Conservation (phyloP, 2,113 vertebrate genomes). For the Fregetta grallaria region DNA sequence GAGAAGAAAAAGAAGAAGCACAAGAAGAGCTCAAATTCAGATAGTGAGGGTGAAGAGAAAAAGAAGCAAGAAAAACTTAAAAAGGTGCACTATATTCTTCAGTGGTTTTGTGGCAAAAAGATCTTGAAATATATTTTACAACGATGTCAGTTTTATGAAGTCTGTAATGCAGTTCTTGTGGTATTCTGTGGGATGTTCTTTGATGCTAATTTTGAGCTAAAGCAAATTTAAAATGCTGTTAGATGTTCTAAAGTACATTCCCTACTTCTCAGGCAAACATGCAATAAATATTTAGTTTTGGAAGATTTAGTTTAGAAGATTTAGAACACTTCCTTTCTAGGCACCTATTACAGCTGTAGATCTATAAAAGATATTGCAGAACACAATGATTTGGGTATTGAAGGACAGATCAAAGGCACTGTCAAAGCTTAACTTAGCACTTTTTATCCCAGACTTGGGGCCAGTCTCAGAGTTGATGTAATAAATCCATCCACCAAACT, state of each 20-base stretch:
- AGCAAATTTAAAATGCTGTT: not conserved
- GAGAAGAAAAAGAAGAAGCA: conserved; percentile 93
- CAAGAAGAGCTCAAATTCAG: conserved; percentile 84
- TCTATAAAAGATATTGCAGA: not conserved
- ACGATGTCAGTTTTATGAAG: not conserved
- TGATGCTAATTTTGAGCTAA: not conserved
- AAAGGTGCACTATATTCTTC: conserved; percentile 77
- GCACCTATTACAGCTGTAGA: not conserved
- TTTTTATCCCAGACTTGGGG: not conserved
- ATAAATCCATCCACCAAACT: not conserved
- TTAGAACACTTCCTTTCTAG: not conserved
- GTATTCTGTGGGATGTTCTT: not conserved
- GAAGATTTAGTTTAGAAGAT: not conserved
- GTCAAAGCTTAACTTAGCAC: not conserved
- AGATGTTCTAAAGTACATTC: not conserved
- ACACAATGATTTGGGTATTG: not conserved
- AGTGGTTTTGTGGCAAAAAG: not conserved
- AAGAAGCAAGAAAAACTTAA: conserved; percentile 93
- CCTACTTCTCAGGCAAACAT: not conserved
- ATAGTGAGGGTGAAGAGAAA: conserved; percentile 89
- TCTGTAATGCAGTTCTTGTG: not conserved
- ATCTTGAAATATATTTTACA: not conserved
- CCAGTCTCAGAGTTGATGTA: not conserved
- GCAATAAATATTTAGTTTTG: not conserved
- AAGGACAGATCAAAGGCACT: not conserved